Evolutionary conservation across 1,140 invertebrate genomes (phyloP).

Genomic region (Mesaphorura yosii): DNA sequence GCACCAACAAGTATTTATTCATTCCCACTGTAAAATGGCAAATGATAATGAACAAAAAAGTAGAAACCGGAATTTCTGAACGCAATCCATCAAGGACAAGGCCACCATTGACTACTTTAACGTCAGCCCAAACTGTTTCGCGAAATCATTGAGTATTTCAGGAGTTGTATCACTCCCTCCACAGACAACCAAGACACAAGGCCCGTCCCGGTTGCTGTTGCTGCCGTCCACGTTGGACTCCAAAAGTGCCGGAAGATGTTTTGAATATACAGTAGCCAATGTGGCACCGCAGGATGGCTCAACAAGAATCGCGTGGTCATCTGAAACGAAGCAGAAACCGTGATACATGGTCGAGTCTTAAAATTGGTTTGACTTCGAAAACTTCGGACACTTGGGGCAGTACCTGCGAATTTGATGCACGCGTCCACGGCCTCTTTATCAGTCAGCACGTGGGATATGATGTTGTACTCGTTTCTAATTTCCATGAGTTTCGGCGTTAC

Average conservation of each 20-base stretch:
- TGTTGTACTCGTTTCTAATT: constrained; percentile 32
- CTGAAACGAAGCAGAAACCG: constrained; percentile 34
- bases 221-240: constrained; percentile 11
- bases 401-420: constrained; percentile 39
- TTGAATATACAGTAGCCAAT: constrained; percentile 35
- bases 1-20: no score
- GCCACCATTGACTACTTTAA: neutral
- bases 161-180: constrained; percentile 39
- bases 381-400: neutral
- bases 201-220: constrained; percentile 31
- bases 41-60: neutral
- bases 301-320: constrained; percentile 42
- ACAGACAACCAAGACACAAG: constrained; percentile 42
- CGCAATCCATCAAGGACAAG: neutral
- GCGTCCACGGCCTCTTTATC: constrained; percentile 43
- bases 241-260: constrained; percentile 29
- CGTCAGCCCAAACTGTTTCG: neutral
- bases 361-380: neutral
- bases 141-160: neutral
- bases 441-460: constrained; percentile 38
- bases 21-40: no score
- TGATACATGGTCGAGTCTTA: neutral
- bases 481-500: constrained; percentile 37
- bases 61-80: no score
- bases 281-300: constrained; percentile 44